Percentiles rank a stretch among this genome's conserved stretches.
These are phyloP conservation scores for Carassius carassius DNA, from an alignment of 2,113 vertebrate species.

Conservation along the genomic window DNA sequence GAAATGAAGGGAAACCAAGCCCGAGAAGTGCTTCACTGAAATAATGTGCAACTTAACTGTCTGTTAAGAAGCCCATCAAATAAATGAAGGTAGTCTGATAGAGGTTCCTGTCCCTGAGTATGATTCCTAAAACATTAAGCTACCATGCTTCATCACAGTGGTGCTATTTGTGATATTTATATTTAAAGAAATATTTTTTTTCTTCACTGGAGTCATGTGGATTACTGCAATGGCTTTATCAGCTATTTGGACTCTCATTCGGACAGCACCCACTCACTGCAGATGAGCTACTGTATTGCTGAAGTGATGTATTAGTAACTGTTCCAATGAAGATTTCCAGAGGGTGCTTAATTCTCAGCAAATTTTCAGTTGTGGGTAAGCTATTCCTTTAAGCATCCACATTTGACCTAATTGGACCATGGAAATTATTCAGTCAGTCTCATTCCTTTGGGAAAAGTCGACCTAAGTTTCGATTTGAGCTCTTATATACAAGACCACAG, in stretches of 20 bases:
- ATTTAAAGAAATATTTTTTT: not conserved
- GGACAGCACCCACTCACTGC: not conserved
- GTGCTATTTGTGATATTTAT: not conserved
- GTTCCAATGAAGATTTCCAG: not conserved
- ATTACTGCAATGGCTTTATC: too few species aligned
- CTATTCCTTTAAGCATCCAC: not conserved
- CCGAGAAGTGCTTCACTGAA: not conserved
- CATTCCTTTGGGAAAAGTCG: not conserved
- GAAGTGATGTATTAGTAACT: not conserved
- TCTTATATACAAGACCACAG: not conserved
- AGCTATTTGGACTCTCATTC: not conserved
- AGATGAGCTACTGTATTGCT: not conserved
- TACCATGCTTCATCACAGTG: not conserved
- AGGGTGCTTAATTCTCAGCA: not conserved
- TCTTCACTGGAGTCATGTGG: too few species aligned
- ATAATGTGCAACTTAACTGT: not conserved
- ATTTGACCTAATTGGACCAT: not conserved
- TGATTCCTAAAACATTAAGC: not conserved
- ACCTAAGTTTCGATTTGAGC: not conserved
- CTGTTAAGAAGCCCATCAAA: slow-evolving; percentile 10
- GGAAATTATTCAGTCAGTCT: not conserved
- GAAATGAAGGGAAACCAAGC: slow-evolving; percentile 14
- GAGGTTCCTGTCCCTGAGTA: not conserved
- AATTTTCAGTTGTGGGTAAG: not conserved
- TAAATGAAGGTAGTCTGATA: slow-evolving; percentile 6